Conservation (phyloP, 2,113 vertebrate species). For the Etheostoma spectabile region DNA sequence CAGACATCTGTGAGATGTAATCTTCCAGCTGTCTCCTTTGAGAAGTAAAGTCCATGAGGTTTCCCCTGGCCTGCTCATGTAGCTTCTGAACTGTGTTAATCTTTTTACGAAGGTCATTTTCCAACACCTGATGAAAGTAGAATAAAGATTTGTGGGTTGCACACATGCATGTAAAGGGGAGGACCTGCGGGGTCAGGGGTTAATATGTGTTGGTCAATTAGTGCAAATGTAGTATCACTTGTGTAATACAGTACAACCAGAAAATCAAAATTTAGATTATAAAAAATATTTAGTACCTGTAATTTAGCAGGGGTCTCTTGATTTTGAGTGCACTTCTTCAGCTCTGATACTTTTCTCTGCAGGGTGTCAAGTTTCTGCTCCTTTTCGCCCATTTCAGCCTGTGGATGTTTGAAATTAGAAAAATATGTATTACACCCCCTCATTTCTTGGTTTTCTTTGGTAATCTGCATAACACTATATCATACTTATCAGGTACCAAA, state of each 20-base stretch:
- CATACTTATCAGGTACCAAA: neutral
- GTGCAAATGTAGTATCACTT: neutral
- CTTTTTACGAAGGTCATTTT: conserved; percentile 91
- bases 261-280: neutral
- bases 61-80: conserved; percentile 86
- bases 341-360: conserved; percentile 88
- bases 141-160: neutral
- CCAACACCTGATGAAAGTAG: conserved; percentile 86
- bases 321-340: conserved; percentile 86
- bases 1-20: conserved; percentile 86
- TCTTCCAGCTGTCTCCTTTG: conserved; percentile 90
- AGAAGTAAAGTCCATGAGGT: conserved; percentile 88
- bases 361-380: conserved; percentile 88
- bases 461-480: neutral
- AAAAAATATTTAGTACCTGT: conserved; percentile 84
- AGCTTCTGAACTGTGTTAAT: conserved; percentile 88
- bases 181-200: neutral
- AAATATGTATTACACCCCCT: neutral
- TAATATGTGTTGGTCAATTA: neutral
- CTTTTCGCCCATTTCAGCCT: conserved; percentile 89
- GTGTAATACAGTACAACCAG: neutral
- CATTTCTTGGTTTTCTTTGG: neutral
- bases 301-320: conserved; percentile 90
- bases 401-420: conserved; percentile 38
- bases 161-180: neutral